phyloP scores from a whole-genome alignment of 1,140 invertebrate genomes.

The Reticulitermes speratus region DNA sequence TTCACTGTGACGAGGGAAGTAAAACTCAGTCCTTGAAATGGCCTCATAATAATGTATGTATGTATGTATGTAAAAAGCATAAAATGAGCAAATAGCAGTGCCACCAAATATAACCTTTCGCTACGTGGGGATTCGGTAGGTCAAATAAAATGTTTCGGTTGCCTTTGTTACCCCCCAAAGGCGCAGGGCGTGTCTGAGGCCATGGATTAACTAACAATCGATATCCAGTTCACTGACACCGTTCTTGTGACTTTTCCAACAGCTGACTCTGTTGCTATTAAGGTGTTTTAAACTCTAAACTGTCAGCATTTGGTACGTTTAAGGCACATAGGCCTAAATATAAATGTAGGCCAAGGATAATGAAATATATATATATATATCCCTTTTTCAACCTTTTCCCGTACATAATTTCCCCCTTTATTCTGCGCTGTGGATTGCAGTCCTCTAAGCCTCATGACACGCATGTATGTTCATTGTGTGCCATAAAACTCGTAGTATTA shows the following conservation, averaged over 20 bases:
- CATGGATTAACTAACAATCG: slow-evolving; percentile 25
- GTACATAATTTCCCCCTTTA: too few relatives aligned
- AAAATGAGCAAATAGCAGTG: background rate
- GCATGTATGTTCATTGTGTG: too few relatives aligned
- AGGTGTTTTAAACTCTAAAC: too few relatives aligned
- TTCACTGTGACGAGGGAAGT: background rate
- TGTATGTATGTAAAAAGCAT: background rate
- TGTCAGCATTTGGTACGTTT: too few relatives aligned
- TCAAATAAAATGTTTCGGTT: background rate
- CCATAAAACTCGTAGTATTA: too few relatives aligned
- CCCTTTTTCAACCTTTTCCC: too few relatives aligned
- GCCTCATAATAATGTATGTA: background rate
- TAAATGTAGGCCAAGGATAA: too few relatives aligned
- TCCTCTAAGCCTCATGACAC: too few relatives aligned
- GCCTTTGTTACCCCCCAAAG: background rate
- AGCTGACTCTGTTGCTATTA: background rate
- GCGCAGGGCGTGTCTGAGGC: slow-evolving; percentile 29
- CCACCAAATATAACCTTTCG: background rate
- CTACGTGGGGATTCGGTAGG: background rate
- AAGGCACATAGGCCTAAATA: too few relatives aligned
- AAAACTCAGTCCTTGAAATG: background rate
- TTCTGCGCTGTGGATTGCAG: too few relatives aligned
- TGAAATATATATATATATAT: too few relatives aligned
- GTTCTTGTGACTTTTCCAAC: background rate
- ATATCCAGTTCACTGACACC: slow-evolving; percentile 32